Percentiles rank a stretch among this genome's conserved stretches.
These are phyloP conservation scores for Ctenosaura bakeri DNA, from an alignment of 2,797 vertebrate genomes.

Conservation along the genomic window DNA sequence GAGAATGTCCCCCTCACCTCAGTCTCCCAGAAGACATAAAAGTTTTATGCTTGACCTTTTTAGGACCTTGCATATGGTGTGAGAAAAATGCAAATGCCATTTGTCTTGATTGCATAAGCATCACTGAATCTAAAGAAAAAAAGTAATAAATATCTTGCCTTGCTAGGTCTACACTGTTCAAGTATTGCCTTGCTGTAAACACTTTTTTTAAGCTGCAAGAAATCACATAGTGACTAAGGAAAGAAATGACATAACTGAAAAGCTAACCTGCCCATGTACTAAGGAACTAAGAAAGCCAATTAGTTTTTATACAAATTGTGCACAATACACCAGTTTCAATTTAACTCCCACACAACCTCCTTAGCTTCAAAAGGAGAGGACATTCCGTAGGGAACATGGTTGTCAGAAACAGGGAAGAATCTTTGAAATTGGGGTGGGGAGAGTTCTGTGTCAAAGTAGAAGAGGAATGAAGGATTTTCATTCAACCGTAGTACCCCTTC, in stretches of 20 bases:
- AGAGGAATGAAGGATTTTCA: slow-evolving; percentile 40
- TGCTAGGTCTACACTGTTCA: slow-evolving; percentile 78
- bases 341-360: slow-evolving; percentile 32
- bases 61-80: neutral
- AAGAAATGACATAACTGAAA: slow-evolving; percentile 28
- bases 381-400: neutral
- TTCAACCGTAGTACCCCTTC: slow-evolving; percentile 55
- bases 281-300: slow-evolving; percentile 12
- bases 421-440: neutral
- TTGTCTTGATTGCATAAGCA: slow-evolving; percentile 19
- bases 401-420: neutral
- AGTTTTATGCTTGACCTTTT: slow-evolving; percentile 13
- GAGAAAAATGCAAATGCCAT: slow-evolving; percentile 27
- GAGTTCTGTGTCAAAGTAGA: neutral
- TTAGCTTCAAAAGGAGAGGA: slow-evolving; percentile 35
- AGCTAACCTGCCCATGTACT: slow-evolving; percentile 32
- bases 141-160: slow-evolving; percentile 54
- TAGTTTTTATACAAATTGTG: neutral
- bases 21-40: slow-evolving; percentile 33
- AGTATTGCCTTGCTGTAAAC: slow-evolving; percentile 90
- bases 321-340: slow-evolving; percentile 23
- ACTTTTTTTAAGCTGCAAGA: slow-evolving; percentile 58
- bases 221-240: slow-evolving; percentile 39
- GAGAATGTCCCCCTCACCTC: slow-evolving; percentile 40
- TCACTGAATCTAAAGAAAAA: slow-evolving; percentile 49